Percentiles rank a stretch among this genome's conserved stretches.
phyloP scores from a whole-genome alignment of 1,140 invertebrate species.

The Papilio helenus region DNA sequence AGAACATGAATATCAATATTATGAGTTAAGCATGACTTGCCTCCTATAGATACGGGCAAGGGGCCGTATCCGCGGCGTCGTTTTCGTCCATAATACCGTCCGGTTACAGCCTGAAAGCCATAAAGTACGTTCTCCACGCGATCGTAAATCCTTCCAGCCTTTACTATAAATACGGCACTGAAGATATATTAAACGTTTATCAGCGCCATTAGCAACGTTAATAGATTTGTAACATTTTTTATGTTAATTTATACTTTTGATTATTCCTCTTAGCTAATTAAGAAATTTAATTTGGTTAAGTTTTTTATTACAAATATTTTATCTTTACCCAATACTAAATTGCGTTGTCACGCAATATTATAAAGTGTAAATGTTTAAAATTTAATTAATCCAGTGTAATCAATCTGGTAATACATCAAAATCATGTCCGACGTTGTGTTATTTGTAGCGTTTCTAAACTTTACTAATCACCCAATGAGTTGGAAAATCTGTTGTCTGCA shows the following conservation, averaged over 20 bases:
- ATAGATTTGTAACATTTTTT: neutral
- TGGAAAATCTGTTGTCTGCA: neutral
- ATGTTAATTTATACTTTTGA: neutral
- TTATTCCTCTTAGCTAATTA: neutral
- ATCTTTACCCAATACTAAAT: neutral
- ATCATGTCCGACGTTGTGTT: slow-evolving; percentile 40
- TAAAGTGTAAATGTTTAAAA: slow-evolving; percentile 10
- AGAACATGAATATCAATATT: slow-evolving; percentile 21
- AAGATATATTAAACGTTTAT: slow-evolving; percentile 7
- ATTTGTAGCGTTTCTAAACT: slow-evolving; percentile 44
- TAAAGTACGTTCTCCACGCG: slow-evolving; percentile 61
- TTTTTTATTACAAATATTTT: no score
- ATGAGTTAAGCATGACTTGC: neutral
- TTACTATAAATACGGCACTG: slow-evolving; percentile 26
- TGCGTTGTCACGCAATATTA: neutral
- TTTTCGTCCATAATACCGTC: slow-evolving; percentile 44
- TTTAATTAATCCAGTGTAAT: slow-evolving; percentile 45
- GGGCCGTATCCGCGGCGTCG: neutral
- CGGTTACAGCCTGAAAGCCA: slow-evolving; percentile 48
- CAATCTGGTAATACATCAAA: slow-evolving; percentile 48
- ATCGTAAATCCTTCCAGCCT: slow-evolving; percentile 61
- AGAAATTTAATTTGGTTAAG: no score
- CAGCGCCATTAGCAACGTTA: neutral
- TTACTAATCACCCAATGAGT: slow-evolving; percentile 5
- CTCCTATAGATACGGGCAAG: neutral